Evolutionary conservation across 1,140 invertebrate species (phyloP).

Genomic region (Platyscapa corneri): DNA sequence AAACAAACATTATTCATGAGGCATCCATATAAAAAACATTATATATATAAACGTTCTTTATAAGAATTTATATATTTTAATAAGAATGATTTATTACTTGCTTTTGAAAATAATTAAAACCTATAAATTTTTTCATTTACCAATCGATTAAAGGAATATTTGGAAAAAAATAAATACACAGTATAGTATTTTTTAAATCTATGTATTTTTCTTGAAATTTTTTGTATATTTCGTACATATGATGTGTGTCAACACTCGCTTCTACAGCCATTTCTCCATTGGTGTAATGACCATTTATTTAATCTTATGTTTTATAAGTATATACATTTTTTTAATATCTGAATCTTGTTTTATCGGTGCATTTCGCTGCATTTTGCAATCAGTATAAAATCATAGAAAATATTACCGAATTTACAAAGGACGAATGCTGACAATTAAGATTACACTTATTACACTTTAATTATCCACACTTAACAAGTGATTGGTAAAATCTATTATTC

Average conservation of each 20-base stretch:
- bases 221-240: slow-evolving; percentile 52
- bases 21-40: too few species aligned
- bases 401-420: slow-evolving; percentile 53
- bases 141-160: background rate
- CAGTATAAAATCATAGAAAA: slow-evolving; percentile 52
- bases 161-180: slow-evolving; percentile 8
- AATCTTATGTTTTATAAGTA: slow-evolving; percentile 39
- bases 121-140: too few species aligned
- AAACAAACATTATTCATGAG: too few species aligned
- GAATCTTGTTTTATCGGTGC: slow-evolving; percentile 40
- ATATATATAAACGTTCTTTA: too few species aligned
- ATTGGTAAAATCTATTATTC: slow-evolving; percentile 21
- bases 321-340: slow-evolving; percentile 48
- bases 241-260: slow-evolving; percentile 50
- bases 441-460: slow-evolving; percentile 32
- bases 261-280: slow-evolving; percentile 30
- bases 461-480: slow-evolving; percentile 35
- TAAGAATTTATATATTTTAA: too few species aligned
- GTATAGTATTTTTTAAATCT: slow-evolving; percentile 42
- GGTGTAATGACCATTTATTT: slow-evolving; percentile 39
- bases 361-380: slow-evolving; percentile 41
- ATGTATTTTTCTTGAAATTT: slow-evolving; percentile 49
- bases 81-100: too few species aligned
- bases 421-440: slow-evolving; percentile 48
- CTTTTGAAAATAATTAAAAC: too few species aligned